These are phyloP conservation scores for Nomada ferruginata DNA, from an alignment of 2,888 invertebrate species.

Conservation along the genomic window DNA sequence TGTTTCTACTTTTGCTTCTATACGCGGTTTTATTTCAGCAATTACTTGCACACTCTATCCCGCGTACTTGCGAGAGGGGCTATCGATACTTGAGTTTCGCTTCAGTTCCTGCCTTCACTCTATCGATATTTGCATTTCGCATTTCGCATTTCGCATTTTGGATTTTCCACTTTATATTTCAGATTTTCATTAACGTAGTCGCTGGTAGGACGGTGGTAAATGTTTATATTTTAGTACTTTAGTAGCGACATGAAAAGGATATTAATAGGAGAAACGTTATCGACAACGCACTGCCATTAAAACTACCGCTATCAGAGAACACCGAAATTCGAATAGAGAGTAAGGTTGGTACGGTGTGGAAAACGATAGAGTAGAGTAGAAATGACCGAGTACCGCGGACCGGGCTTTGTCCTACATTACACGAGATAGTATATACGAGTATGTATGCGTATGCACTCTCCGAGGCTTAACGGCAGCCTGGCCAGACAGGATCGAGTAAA, in stretches of 20 bases:
- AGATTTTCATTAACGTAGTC: not conserved
- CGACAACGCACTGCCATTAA: too few relatives aligned
- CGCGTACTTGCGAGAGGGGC: not conserved
- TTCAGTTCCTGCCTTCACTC: not conserved
- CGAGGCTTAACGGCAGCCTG: slow-evolving; percentile 42
- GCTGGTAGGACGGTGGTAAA: too few relatives aligned
- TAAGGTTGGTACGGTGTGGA: slow-evolving; percentile 12
- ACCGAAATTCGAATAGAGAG: not conserved
- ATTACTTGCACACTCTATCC: not conserved
- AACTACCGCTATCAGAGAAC: not conserved
- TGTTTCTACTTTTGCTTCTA: slow-evolving; percentile 25
- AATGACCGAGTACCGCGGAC: slow-evolving; percentile 41
- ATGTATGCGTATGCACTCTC: slow-evolving; percentile 47
- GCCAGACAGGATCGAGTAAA: slow-evolving; percentile 65
- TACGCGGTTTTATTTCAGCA: not conserved
- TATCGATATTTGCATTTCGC: not conserved
- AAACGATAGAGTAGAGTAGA: slow-evolving; percentile 16
- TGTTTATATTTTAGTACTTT: too few relatives aligned
- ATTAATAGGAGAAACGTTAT: too few relatives aligned
- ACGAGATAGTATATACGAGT: slow-evolving; percentile 56
- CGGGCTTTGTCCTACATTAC: slow-evolving; percentile 75
- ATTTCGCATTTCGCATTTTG: not conserved
- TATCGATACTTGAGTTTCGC: not conserved
- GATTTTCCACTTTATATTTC: too few relatives aligned
- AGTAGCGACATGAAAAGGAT: not conserved